These are phyloP conservation scores for Agrochola lota DNA, from an alignment of 2,888 invertebrate genomes.

Conservation along the genomic window DNA sequence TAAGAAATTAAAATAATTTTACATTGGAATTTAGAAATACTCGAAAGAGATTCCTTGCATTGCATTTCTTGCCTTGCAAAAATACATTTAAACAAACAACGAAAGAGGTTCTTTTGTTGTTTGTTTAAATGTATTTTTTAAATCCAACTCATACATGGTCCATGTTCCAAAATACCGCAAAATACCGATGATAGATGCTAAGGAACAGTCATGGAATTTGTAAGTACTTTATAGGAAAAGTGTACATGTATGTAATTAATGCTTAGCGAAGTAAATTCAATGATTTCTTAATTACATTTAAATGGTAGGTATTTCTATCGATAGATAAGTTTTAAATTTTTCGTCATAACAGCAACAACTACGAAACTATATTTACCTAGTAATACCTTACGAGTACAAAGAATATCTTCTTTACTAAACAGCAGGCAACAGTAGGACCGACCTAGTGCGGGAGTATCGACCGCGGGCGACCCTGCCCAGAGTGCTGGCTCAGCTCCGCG, in stretches of 20 bases:
- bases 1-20: not conserved
- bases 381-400: not conserved
- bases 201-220: not conserved
- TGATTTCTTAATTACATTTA: not conserved
- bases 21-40: not conserved
- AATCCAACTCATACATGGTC: not conserved
- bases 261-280: not conserved
- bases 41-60: not conserved
- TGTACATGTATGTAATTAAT: not conserved
- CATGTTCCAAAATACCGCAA: not conserved
- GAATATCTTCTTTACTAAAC: conserved; percentile 17
- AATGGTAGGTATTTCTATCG: not conserved
- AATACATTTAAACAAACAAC: no score
- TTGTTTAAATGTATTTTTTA: not conserved
- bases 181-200: not conserved
- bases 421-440: conserved; percentile 52
- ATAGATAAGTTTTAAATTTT: not conserved
- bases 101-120: not conserved
- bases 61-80: no score
- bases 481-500: conserved; percentile 70
- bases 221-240: not conserved
- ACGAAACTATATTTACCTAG: not conserved
- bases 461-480: conserved; percentile 70
- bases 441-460: conserved; percentile 75
- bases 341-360: not conserved